Evolutionary conservation across 2,888 invertebrate genomes (phyloP).

Genomic region (Hofmannophila pseudospretella): DNA sequence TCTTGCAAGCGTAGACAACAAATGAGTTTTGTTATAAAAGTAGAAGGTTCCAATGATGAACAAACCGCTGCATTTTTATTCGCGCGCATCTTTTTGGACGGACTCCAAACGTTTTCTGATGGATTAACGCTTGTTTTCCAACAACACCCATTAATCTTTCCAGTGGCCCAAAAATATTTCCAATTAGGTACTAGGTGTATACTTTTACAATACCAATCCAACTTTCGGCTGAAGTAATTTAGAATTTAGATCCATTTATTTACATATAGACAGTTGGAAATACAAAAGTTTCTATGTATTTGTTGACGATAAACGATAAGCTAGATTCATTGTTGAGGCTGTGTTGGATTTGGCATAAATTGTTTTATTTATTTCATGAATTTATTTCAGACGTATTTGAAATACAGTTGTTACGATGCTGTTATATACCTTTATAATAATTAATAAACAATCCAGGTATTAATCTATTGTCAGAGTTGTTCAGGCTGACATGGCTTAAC

Average conservation of each 20-base stretch:
- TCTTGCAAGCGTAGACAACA: slow-evolving; percentile 10
- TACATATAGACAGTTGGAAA: not conserved
- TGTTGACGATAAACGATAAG: not conserved
- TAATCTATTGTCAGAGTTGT: too few species aligned
- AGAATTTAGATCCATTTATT: not conserved
- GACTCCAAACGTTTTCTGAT: slow-evolving; percentile 38
- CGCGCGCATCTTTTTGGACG: slow-evolving; percentile 29
- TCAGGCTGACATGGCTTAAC: too few species aligned
- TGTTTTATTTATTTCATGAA: too few species aligned
- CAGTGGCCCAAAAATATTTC: slow-evolving; percentile 2
- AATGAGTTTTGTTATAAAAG: slow-evolving; percentile 18
- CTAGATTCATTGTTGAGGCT: too few species aligned
- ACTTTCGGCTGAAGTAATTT: not conserved
- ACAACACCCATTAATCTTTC: slow-evolving; percentile 38
- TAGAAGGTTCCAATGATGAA: slow-evolving; percentile 21
- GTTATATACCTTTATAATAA: too few species aligned
- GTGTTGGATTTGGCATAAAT: too few species aligned
- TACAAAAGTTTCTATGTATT: not conserved
- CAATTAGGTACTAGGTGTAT: slow-evolving; percentile 3
- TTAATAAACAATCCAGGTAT: too few species aligned
- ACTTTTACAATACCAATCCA: not conserved
- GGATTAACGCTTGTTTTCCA: slow-evolving; percentile 35
- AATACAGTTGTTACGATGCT: too few species aligned
- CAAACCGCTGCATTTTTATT: slow-evolving; percentile 24
- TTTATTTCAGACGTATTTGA: too few species aligned